These are phyloP conservation scores for Phenganax stokvisi DNA, from an alignment of 92 coral and sea anemone species.

Conservation along the genomic window DNA sequence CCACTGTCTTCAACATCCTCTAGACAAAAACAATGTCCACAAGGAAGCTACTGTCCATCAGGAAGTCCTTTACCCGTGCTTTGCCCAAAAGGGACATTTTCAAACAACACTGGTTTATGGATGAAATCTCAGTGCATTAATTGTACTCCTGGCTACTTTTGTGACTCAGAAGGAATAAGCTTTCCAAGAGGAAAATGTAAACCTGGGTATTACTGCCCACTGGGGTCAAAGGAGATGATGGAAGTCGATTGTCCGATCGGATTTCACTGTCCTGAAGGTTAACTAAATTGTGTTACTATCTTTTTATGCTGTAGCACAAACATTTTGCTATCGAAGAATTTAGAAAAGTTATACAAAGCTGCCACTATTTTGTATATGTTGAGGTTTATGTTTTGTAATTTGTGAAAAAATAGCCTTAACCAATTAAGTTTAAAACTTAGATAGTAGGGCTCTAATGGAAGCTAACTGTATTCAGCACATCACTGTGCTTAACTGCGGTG, in stretches of 20 bases:
- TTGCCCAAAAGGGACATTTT: conserved; percentile 79
- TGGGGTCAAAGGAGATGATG: conserved; percentile 62
- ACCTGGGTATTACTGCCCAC: conserved; percentile 84
- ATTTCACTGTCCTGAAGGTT: conserved; percentile 85
- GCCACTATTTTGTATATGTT: no score
- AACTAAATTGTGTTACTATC: background rate
- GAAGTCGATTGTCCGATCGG: conserved; percentile 84
- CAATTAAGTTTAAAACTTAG: no score
- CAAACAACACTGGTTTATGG: conserved; percentile 76
- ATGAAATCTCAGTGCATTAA: conserved; percentile 65
- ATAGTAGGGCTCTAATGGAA: no score
- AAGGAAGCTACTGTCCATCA: conserved; percentile 81
- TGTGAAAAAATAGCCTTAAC: no score
- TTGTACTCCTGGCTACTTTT: conserved; percentile 84
- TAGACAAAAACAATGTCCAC: conserved; percentile 59
- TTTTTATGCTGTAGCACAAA: background rate
- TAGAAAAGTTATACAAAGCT: no score
- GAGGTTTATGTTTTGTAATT: no score
- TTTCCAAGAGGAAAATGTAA: conserved; percentile 67
- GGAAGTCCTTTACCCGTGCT: conserved; percentile 65
- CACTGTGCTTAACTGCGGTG: no score
- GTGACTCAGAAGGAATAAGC: conserved; percentile 65
- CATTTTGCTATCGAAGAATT: background rate
- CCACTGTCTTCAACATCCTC: conserved; percentile 54
- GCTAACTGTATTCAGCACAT: no score